Evolutionary conservation across 2,797 vertebrate genomes (phyloP), one percentile per base, ranked within the genome.

Genomic region (Enteromius fasciolatus): DNA sequence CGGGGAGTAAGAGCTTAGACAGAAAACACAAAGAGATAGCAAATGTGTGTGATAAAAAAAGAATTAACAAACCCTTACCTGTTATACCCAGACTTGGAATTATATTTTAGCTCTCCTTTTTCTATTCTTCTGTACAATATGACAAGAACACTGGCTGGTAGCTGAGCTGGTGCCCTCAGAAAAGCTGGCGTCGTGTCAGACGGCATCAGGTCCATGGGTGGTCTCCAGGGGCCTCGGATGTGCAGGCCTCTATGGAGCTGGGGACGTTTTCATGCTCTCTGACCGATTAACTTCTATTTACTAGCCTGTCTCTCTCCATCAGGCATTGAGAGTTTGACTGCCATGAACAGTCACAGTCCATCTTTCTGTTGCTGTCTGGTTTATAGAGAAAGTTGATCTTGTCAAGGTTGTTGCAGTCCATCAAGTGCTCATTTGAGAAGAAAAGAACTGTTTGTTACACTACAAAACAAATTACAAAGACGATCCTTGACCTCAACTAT

Each of bases 261-360:
- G 79, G 84, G 84, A 86, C 54, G 78, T 92, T 92, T 94, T 94
- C 89, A 92, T 89, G 91, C 90, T 93, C 88, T 87, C 91, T 92
- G 92, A 90, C 92, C 92, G 92, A 93, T 94, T 93, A 91, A 87
- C 89, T 86, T 88, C 81, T 92, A 91, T 94, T 94, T 93, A 92
- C 90, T 87, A 87, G 86, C 79, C 89, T 89, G 92, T 93, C 92
- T 89, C 87, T 90, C 90, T 92, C 88, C 88, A 93, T 94, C 92
- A 91, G 86, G 5, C 70, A 83, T 87, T 85, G 87, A 82, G 78
- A 81, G 90, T 76, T 63, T 86, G 90, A 92, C 85, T 89, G 93
- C 89, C 91, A 90, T 86, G 81, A 84, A 87, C 89, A 88, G 83
- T 74, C 86, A 68, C 69, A 68, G 36, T 57, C 33, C 20, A 33